A percentile compares a stretch with the other conserved stretches of the same genome.
Evolutionary conservation across 2,888 invertebrate species (phyloP).

Genomic region (Cephus nigrinus): DNA sequence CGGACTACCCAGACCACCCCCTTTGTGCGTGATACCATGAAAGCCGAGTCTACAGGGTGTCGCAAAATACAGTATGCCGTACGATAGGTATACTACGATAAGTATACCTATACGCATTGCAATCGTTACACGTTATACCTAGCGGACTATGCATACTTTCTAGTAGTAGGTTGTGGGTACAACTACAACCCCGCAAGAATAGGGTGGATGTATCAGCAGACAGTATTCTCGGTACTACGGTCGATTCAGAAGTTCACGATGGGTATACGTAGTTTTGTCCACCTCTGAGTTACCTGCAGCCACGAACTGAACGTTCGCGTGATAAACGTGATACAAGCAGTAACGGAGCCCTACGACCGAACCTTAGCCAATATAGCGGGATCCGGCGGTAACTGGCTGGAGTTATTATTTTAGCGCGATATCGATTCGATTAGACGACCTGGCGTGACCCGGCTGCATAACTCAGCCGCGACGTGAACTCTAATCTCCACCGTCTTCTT

Average conservation of each 20-base stretch:
- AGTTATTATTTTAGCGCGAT: conserved; percentile 47
- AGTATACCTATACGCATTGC: background rate
- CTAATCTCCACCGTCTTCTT: conserved; percentile 37
- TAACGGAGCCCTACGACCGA: background rate
- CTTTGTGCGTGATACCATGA: conserved; percentile 10
- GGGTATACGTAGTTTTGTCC: background rate
- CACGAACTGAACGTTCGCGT: background rate
- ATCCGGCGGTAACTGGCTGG: conserved; percentile 6
- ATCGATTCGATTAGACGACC: conserved; percentile 56
- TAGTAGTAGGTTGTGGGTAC: background rate
- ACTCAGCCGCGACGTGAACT: conserved; percentile 40
- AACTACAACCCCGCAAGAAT: background rate
- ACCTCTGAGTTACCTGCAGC: background rate
- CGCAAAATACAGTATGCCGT: background rate
- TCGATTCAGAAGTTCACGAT: background rate
- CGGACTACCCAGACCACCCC: background rate
- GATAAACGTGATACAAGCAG: background rate
- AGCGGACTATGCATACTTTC: background rate
- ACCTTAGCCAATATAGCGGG: background rate
- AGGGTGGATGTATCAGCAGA: background rate
- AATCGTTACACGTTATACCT: background rate
- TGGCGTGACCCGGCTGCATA: conserved; percentile 54
- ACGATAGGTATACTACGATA: background rate
- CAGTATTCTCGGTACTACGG: background rate
- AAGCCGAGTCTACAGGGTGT: conserved; percentile 3